phyloP scores from a whole-genome alignment of 1,140 invertebrate species.

The Camponotus vicinus region DNA sequence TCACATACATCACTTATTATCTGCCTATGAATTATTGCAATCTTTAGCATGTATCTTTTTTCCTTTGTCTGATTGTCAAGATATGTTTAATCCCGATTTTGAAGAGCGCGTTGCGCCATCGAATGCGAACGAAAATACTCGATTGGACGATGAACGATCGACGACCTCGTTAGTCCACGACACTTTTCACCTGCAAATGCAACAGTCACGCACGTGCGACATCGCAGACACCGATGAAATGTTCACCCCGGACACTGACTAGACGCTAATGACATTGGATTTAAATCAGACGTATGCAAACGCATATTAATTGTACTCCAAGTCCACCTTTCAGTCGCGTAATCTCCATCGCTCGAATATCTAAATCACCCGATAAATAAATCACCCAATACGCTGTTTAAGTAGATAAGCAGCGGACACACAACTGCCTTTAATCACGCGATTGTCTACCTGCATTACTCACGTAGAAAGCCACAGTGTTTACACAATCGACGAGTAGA shows the following conservation, averaged over 20 bases:
- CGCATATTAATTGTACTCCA: slow-evolving; percentile 29
- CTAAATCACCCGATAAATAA: slow-evolving; percentile 30
- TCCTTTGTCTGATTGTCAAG: too few species aligned
- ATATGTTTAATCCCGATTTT: slow-evolving; percentile 72
- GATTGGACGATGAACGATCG: slow-evolving; percentile 73
- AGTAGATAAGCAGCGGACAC: neutral
- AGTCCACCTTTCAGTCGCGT: neutral
- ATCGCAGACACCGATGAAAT: slow-evolving; percentile 15
- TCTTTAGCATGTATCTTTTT: neutral
- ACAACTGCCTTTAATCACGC: neutral
- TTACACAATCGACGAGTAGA: neutral
- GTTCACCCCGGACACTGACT: slow-evolving; percentile 31
- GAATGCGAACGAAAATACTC: slow-evolving; percentile 53
- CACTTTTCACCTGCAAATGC: slow-evolving; percentile 48
- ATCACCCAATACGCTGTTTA: neutral
- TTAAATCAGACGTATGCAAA: slow-evolving; percentile 14
- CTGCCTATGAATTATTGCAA: too few species aligned
- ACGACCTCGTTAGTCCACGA: slow-evolving; percentile 46
- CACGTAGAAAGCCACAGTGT: neutral
- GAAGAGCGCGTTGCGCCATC: slow-evolving; percentile 3
- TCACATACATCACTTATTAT: too few species aligned
- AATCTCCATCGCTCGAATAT: neutral
- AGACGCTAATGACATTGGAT: slow-evolving; percentile 50
- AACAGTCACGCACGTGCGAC: slow-evolving; percentile 26
- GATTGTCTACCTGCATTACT: neutral